Conservation (phyloP, 1,140 invertebrate genomes). For the Scaptomyza hsui region DNA sequence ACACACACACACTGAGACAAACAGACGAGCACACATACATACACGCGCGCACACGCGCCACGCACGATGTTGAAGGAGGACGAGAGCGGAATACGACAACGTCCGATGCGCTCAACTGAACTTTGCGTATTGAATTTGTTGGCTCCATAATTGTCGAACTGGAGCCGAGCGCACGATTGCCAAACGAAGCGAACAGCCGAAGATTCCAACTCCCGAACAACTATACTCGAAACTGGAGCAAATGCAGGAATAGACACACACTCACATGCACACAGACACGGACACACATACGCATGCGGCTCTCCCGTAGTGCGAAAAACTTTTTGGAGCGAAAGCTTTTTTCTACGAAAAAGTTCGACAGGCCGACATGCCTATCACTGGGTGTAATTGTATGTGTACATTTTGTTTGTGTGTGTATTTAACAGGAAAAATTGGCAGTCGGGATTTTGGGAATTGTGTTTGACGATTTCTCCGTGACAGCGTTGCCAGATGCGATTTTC, state of each 20-base stretch:
- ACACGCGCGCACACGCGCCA: conserved; percentile 10
- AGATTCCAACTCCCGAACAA: conserved; percentile 39
- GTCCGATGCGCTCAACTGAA: conserved; percentile 82
- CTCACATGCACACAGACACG: conserved; percentile 22
- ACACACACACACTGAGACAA: conserved; percentile 20
- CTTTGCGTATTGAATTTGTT: conserved; percentile 77
- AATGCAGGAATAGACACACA: conserved; percentile 52
- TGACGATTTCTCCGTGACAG: conserved; percentile 30
- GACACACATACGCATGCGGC: conserved; percentile 20
- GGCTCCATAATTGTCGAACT: conserved; percentile 44
- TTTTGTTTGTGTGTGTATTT: conserved; percentile 45
- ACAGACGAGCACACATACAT: conserved; percentile 13
- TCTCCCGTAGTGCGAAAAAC: conserved; percentile 49
- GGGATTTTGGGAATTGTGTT: conserved; percentile 72
- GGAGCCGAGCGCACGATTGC: conserved; percentile 35
- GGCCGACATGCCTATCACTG: conserved; percentile 29
- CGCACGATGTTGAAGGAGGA: conserved; percentile 54
- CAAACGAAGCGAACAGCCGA: conserved; percentile 36
- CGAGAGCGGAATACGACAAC: conserved; percentile 58
- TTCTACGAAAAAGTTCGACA: conserved; percentile 53
- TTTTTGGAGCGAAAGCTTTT: conserved; percentile 69
- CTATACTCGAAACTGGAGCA: conserved; percentile 68
- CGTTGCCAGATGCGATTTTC: conserved; percentile 69
- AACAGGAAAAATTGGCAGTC: conserved; percentile 73
- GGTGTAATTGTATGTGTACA: conserved; percentile 5